Evolutionary conservation across 2,113 vertebrate genomes (phyloP), one percentile per base, ranked within the genome.

Genomic region (Vidua macroura): DNA sequence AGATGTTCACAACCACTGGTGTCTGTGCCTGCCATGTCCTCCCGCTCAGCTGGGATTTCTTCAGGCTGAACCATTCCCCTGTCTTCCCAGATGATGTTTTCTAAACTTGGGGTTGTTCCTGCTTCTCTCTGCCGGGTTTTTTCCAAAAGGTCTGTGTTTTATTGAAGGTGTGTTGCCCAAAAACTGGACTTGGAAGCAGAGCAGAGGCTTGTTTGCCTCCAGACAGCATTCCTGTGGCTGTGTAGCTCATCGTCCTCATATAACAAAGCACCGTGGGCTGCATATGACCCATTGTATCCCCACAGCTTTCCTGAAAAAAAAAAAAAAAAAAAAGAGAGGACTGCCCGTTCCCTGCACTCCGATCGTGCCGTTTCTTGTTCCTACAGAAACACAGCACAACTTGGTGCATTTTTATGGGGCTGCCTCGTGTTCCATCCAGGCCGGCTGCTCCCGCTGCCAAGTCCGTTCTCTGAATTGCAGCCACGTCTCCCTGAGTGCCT

Each of bases 301-400:
- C 63, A 46, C 51, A 55, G 91, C 87, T 83, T 82, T 52, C 37
- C 87, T 59, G 20, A 52, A 39, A 51, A 41, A 24, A 20, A 48
- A 46, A 25, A n/a, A 28, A 23, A 62, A 37, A 9, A 20, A 30
- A 15, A 28, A 24, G 9, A 21, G 62, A 60, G 83, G 14, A 90
- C 90, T 94, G 94, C 88, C 93, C 8, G 39, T 96, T 92, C 92
- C 88, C 73, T 93, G 95, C 92, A 31, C 95, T 90, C 7, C 0
- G 7, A 67, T 49, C 5, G 10, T 84, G 84, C 77, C 3, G 3
- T 33, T 81, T 37, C 55, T 86, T 13, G 79, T 81, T 81, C 85
- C 90, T 90, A 2, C 88, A 83, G 72, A 76, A 62, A 46, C 2
- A 13, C 41, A 6, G 0, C 87, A 13, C 82, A 92, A 14, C 92